These are phyloP conservation scores for Peromyscus melanophrys DNA, from an alignment of 2,797 vertebrate genomes.

Conservation along the genomic window DNA sequence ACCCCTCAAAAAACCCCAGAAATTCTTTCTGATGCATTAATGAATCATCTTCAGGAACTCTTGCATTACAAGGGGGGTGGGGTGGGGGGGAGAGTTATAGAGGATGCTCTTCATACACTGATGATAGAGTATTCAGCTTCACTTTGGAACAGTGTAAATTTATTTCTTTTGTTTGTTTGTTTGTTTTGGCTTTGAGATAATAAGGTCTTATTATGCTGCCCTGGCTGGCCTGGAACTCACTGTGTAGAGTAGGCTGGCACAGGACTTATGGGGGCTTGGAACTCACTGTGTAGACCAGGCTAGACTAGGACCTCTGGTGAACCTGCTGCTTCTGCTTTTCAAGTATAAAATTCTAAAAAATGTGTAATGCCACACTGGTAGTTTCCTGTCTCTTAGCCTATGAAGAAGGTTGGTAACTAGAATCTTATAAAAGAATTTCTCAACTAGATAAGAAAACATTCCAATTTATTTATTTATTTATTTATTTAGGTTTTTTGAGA, in stretches of 20 bases:
- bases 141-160: background rate
- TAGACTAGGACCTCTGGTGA: background rate
- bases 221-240: background rate
- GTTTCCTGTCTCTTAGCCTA: background rate
- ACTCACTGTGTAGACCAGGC: background rate
- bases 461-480: background rate
- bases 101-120: background rate
- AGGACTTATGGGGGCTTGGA: background rate
- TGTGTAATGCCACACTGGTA: background rate
- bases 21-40: background rate
- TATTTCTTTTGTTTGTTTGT: background rate
- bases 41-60: background rate
- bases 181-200: background rate
- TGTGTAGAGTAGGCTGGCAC: background rate
- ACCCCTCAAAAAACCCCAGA: background rate
- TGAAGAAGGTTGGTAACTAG: constrained; percentile 2
- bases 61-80: background rate
- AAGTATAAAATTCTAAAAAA: background rate
- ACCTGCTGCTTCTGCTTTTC: background rate
- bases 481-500: too few relatives aligned
- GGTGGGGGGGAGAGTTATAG: background rate
- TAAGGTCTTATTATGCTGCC: background rate
- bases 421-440: constrained; percentile 25
- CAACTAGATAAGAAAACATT: constrained; percentile 6
- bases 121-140: constrained; percentile 8